Evolutionary conservation across 2,113 vertebrate species (phyloP).

Genomic region (Cynoglossus semilaevis): DNA sequence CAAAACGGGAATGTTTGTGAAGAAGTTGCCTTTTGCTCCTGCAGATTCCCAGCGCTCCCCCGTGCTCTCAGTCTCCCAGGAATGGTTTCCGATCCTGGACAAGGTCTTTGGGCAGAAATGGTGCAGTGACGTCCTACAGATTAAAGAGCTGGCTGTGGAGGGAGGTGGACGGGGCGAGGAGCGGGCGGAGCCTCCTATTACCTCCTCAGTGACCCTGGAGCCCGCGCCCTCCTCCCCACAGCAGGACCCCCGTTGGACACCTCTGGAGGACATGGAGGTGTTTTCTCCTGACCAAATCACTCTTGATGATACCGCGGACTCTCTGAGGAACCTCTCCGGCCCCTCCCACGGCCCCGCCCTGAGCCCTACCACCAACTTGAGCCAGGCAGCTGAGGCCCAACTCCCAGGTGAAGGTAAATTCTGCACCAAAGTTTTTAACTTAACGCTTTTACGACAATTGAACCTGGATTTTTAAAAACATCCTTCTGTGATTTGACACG

Average conservation of each 20-base stretch:
- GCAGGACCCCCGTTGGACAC: constrained; percentile 71
- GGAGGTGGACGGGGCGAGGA: constrained; percentile 9
- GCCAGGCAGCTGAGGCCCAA: neutral
- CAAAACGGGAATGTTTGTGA: neutral
- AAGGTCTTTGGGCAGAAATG: constrained; percentile 78
- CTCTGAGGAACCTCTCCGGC: neutral
- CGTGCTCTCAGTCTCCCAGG: constrained; percentile 66
- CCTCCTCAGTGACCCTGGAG: constrained; percentile 47
- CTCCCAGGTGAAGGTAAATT: neutral
- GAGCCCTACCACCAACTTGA: constrained; percentile 41
- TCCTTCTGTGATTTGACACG: too few relatives aligned
- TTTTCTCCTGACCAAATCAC: constrained; percentile 52
- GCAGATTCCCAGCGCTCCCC: constrained; percentile 49
- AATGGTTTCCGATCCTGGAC: constrained; percentile 80
- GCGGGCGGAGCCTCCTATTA: neutral
- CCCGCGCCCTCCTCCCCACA: constrained; percentile 55
- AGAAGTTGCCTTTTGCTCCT: neutral
- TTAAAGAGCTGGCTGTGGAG: constrained; percentile 44
- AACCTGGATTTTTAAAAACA: too few relatives aligned
- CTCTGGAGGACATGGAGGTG: constrained; percentile 69
- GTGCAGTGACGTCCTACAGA: constrained; percentile 73
- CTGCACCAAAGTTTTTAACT: too few relatives aligned
- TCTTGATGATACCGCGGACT: neutral
- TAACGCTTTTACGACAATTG: too few relatives aligned
- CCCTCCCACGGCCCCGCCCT: too few relatives aligned